Base-by-base conservation (phyloP, 2,797 vertebrate species). In the Picus viridis region DNA sequence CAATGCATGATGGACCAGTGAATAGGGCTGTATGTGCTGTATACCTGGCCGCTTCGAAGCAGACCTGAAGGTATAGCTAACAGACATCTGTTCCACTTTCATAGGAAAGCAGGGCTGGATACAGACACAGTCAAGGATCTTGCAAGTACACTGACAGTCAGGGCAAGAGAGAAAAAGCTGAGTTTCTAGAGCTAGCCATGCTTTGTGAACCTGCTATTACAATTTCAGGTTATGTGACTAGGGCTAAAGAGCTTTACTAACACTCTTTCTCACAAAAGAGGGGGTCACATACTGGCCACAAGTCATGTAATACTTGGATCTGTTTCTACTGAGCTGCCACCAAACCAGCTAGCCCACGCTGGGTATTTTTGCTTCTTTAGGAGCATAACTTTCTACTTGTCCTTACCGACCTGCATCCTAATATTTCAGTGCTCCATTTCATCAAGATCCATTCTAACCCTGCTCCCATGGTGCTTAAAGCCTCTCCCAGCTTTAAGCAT, bases 401-500 rank as follows among this genome's bases (percentile, higher is more conserved):
- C 62, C 75, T 89, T 69, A 53, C 32, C 62, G 69, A 85, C 64
- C 47, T 20, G 47, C 36, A 83, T 69, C 43, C 84, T 77, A 47
- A 41, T 71, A 89, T 39, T 86, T 86, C 86, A 83, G 70, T 13
- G 18, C 70, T 84, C n/a, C 8, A 3, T 53, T 91, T 77, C 59
- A 72, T 65, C 75, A 72, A 53, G 63, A 89, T 90, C 82, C 65
- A 59, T 74, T 83, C 65, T 83, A 89, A 80, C 80, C 82, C 82
- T 54, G 27, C 72, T 89, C 62, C 62, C 49, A 23, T 9, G 24
- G 22, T 80, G 81, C 71, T 86, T 94, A 90, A 91, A 90, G 54
- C 27, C 24, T 94, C 78, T 71, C 75, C 45, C 41, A 80, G 69
- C 41, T 79, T 90, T 89, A 87, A 90, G 65, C 58, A 70, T 62